A percentile compares a stretch with the other conserved stretches of the same genome.
Evolutionary conservation across 2,797 vertebrate species (phyloP).

Genomic region (Myotis daubentonii): DNA sequence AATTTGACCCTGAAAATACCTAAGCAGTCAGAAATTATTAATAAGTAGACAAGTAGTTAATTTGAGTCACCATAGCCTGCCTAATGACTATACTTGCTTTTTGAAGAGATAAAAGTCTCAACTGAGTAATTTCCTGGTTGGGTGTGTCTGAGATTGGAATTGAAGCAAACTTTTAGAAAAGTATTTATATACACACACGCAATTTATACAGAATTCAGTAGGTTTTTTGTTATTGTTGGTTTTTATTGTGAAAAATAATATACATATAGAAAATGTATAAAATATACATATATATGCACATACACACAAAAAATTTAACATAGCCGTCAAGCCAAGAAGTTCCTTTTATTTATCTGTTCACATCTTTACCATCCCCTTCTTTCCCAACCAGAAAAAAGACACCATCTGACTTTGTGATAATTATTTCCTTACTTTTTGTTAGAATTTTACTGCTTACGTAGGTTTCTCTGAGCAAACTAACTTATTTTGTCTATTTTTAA

Average conservation of each 20-base stretch:
- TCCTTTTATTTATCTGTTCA: neutral
- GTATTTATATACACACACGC: neutral
- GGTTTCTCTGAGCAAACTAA: neutral
- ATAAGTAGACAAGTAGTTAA: neutral
- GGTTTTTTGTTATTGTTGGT: neutral
- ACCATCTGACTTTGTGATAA: neutral
- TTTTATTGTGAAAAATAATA: neutral
- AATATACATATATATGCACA: neutral
- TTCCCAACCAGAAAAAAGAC: neutral
- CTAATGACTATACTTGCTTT: neutral
- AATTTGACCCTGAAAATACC: neutral
- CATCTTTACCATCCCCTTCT: neutral
- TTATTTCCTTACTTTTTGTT: neutral
- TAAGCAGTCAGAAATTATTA: neutral
- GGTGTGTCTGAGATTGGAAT: conserved; percentile 17
- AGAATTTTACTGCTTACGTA: neutral
- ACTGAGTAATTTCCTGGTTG: neutral
- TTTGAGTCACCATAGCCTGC: neutral
- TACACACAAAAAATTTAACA: neutral
- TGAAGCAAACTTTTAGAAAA: neutral
- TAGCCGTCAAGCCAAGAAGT: neutral
- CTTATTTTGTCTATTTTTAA: conserved; percentile 18
- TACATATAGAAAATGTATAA: neutral
- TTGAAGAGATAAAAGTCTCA: neutral
- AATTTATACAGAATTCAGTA: neutral